Evolutionary conservation across 1,140 invertebrate species (phyloP).

Genomic region (Neodiprion fabricii): DNA sequence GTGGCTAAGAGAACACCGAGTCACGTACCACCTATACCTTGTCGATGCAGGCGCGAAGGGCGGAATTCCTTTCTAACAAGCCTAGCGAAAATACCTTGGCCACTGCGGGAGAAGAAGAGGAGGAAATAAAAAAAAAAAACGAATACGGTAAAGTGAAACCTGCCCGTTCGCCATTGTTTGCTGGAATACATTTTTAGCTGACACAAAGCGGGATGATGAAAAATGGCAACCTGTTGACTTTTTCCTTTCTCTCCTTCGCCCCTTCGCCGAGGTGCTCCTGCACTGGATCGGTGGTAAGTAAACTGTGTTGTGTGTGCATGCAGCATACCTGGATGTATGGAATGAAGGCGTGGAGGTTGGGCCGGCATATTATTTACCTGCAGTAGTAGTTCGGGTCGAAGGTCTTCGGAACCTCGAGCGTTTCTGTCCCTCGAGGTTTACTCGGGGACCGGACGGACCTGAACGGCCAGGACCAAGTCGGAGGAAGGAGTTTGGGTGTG

Average conservation of each 20-base stretch:
- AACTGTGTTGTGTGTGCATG: neutral
- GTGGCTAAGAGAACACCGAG: neutral
- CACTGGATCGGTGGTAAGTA: neutral
- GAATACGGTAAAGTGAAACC: neutral
- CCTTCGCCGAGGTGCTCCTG: neutral
- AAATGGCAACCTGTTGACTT: constrained; percentile 2
- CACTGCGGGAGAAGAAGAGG: neutral
- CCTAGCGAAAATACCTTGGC: neutral
- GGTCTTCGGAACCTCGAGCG: neutral
- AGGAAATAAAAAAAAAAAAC: neutral
- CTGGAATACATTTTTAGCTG: neutral
- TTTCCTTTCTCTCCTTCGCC: neutral
- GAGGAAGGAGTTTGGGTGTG: constrained; percentile 4
- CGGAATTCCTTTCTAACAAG: neutral
- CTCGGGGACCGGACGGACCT: neutral
- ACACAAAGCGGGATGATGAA: neutral
- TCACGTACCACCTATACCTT: neutral
- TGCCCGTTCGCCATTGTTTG: neutral
- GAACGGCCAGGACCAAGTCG: neutral
- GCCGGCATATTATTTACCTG: neutral
- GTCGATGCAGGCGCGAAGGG: neutral
- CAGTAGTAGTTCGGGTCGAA: neutral
- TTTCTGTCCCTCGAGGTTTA: neutral
- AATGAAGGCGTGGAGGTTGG: neutral
- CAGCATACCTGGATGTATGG: neutral